Evolutionary conservation across 2,888 invertebrate genomes (phyloP), one percentile per base, ranked within the genome.

Genomic region (Meganola albula): DNA sequence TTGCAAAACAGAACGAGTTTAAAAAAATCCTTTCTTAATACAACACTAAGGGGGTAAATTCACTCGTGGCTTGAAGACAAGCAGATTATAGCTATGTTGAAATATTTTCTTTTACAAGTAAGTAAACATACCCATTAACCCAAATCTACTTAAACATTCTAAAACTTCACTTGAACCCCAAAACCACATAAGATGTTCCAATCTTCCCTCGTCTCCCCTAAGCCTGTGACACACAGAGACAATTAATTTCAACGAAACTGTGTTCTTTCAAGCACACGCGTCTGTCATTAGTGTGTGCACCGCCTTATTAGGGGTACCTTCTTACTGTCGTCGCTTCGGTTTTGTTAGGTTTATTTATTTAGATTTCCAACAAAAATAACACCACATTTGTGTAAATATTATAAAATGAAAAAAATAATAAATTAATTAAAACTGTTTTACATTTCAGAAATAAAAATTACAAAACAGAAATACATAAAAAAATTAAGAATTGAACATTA

Each of bases 221-320:
- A 52, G 52, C 48, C 44, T 6, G 26, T 38, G 36, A 40, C 60
- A 52, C 52, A 56, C 54, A 33, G 25, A 28, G 50, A 61, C 68
- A 74, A 77, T 78, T 78, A 78, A 78, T 78, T 78, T 76, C 72
- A 77, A 73, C 75, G 78, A 63, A 73, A 68, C 73, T 56, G 46
- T 74, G 77, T 79, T 72, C 70, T 66, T 67, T 72, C 75, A 74
- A 46, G 58, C 67, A 58, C 74, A 74, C 63, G 55, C 65, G 37
- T 26, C 31, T 42, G 62, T 74, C 77, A 76, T 79, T 78, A 77
- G 65, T 77, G 70, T 71, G 67, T 70, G 65, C 44, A 44, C 42
- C 37, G 49, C 51, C 53, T 59, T 55, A 49, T 27, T 22, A 46
- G 34, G 40, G 42, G 28, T 42, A 27, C 12, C 13, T 26, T 31